phyloP scores from a whole-genome alignment of 2,113 vertebrate species.

The Ia io region DNA sequence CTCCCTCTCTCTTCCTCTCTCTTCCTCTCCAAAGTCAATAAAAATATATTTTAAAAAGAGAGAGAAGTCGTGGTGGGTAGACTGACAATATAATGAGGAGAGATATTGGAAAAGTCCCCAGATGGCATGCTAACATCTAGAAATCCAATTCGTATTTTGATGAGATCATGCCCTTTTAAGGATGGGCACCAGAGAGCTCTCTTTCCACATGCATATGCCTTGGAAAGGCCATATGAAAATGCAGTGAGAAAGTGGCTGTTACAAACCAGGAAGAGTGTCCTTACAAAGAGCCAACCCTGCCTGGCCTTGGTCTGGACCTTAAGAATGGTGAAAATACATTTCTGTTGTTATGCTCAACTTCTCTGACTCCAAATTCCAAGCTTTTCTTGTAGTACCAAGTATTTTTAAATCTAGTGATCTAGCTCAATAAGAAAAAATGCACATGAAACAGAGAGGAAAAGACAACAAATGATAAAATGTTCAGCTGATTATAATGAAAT shows the following conservation, averaged over 20 bases:
- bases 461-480: not conserved
- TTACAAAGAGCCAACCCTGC: not conserved
- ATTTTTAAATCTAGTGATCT: not conserved
- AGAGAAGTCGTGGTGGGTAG: not conserved
- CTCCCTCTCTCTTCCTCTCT: too few relatives aligned
- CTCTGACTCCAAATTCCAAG: not conserved
- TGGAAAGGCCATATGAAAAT: not conserved
- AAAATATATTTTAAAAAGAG: too few relatives aligned
- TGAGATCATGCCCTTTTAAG: not conserved
- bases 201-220: too few relatives aligned
- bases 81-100: not conserved
- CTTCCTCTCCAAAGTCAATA: too few relatives aligned
- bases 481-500: not conserved
- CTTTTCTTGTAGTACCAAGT: not conserved
- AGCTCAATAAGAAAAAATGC: not conserved
- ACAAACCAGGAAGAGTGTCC: not conserved
- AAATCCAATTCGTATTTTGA: not conserved
- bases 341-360: not conserved
- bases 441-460: not conserved
- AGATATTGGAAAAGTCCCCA: not conserved
- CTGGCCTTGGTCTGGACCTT: not conserved
- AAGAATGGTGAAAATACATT: not conserved
- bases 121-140: not conserved
- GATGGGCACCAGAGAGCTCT: not conserved
- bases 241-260: not conserved